Base-by-base conservation (phyloP, 2,888 invertebrate species). In the Penaeus monodon region DNA sequence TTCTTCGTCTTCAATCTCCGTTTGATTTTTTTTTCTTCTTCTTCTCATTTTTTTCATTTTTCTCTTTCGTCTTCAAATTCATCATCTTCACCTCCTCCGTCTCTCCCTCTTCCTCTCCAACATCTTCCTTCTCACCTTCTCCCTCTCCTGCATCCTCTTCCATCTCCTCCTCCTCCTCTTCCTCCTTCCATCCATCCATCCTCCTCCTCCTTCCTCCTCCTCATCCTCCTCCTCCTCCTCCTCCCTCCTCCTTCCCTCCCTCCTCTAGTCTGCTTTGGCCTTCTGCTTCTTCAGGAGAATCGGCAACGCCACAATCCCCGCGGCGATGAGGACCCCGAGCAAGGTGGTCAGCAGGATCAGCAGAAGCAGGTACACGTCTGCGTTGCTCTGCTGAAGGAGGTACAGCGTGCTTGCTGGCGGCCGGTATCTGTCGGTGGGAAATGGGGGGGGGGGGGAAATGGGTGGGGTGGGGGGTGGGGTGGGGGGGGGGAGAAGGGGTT, bases 341-440 rank as follows among this genome's bases (percentile, higher is more conserved):
- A 74, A 20, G 10, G 33, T 49, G 12, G 83, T 44, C 76, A 84
- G 83, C 74, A 84, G 68, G 14, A 86, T n/a, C 22, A 86, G 38
- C 57, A 86, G 76, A n/a, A 82, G 57, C 57, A 81, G 57, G 68
- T 81, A 86, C 27, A 86, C 82, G 57, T 86, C 86, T 10, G 86
- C 82, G 57, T 86, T 86, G 68, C 66, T 77, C 76, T 82, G 81
- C 82, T 86, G 86, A 20, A 86, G 76, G 22, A 86, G 82, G 33
- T n/a, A 66, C 49, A 86, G 81, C 17, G n/a, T 65, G 64, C 49
- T 49, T 44, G 38, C 74, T 24, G 22, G 20, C 68, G 49, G 57
- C 38, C 33, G 27, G 38, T 84, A 65, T 78, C 84, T 84, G 78
- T 38, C 27, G 12, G 6, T 17, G 17, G 38, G 44, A 14, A n/a